Percentiles rank a stretch among this genome's conserved stretches.
Evolutionary conservation across 2,888 invertebrate species (phyloP).

Genomic region (Plebejus melissa): DNA sequence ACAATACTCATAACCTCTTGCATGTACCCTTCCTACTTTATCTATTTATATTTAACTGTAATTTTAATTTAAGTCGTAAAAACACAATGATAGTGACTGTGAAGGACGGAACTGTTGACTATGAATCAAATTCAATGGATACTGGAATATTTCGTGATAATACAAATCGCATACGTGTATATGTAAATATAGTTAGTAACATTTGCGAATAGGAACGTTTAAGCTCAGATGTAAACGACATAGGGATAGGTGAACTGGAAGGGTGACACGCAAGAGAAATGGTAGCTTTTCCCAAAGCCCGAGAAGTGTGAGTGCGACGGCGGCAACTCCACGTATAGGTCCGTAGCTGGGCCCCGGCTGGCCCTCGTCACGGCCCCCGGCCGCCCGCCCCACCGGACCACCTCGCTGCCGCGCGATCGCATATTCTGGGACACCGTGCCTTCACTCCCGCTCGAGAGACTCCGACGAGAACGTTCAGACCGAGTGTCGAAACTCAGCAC

Average conservation of each 20-base stretch:
- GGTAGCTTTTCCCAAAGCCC: slow-evolving; percentile 76
- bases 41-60: neutral
- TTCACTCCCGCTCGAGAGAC: slow-evolving; percentile 47
- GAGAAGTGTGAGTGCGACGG: slow-evolving; percentile 72
- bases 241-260: slow-evolving; percentile 73
- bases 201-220: slow-evolving; percentile 34
- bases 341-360: slow-evolving; percentile 74
- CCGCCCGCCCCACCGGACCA: slow-evolving; percentile 68
- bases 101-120: slow-evolving; percentile 30
- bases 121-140: slow-evolving; percentile 26
- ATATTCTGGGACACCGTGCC: slow-evolving; percentile 38
- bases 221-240: slow-evolving; percentile 68
- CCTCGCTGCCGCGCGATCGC: slow-evolving; percentile 54
- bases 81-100: slow-evolving; percentile 28
- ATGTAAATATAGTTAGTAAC: slow-evolving; percentile 29
- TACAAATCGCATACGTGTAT: slow-evolving; percentile 23
- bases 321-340: slow-evolving; percentile 69
- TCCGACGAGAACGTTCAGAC: slow-evolving; percentile 54
- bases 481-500: slow-evolving; percentile 56
- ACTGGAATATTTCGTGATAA: slow-evolving; percentile 23
- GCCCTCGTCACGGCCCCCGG: slow-evolving; percentile 75
- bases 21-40: slow-evolving; percentile 42
- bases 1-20: slow-evolving; percentile 53
- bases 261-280: slow-evolving; percentile 76
- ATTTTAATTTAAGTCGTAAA: slow-evolving; percentile 17